Percentiles rank a stretch among this genome's conserved stretches.
phyloP scores from a whole-genome alignment of 1,140 invertebrate genomes.

The Ceratosolen solmsi region DNA sequence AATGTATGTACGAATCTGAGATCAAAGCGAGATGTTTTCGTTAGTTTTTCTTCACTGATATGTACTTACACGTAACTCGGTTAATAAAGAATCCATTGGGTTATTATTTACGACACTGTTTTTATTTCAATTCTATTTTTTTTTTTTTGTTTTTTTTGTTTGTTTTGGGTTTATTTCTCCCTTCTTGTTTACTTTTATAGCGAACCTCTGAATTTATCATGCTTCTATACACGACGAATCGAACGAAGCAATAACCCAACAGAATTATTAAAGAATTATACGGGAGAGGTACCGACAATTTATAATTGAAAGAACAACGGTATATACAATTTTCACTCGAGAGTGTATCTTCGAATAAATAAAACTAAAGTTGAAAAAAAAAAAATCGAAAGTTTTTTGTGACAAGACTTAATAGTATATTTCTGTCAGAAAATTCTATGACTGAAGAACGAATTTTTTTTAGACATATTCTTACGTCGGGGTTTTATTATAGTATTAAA shows the following conservation, averaged over 20 bases:
- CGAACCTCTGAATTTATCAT: background rate
- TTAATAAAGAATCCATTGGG: background rate
- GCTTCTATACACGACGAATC: background rate
- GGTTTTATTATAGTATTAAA: too few species aligned
- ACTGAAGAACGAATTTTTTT: background rate
- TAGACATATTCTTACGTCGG: conserved; percentile 1
- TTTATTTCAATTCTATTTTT: background rate
- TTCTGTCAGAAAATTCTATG: background rate
- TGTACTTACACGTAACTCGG: background rate
- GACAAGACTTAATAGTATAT: background rate
- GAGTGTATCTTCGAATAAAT: background rate
- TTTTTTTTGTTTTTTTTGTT: background rate
- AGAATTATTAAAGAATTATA: background rate
- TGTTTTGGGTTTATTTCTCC: too few species aligned
- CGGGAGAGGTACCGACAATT: background rate
- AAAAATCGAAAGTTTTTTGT: conserved; percentile 3
- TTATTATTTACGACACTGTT: background rate
- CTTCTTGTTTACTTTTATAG: too few species aligned
- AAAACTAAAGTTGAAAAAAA: background rate
- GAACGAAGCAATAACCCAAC: background rate
- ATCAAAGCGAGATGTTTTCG: background rate
- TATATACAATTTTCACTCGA: conserved; percentile 13
- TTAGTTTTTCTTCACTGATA: background rate
- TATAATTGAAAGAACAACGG: too few species aligned
- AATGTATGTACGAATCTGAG: background rate